Percentiles rank a stretch among this genome's conserved stretches.
Conservation (phyloP, 2,113 vertebrate species). For the Seriola rivoliana region DNA sequence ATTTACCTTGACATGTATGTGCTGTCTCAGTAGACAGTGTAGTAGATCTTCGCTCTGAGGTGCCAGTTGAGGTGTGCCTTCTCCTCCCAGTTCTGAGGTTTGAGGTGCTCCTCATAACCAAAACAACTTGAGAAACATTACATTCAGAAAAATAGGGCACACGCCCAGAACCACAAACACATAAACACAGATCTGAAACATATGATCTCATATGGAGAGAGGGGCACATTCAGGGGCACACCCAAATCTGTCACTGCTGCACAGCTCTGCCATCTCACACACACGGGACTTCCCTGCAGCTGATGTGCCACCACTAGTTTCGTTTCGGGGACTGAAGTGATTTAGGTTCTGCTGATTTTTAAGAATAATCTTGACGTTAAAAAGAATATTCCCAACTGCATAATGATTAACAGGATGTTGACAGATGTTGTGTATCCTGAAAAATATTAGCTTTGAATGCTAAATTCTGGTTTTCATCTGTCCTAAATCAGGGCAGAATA, state of each 20-base stretch:
- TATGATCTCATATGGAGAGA: slow-evolving; percentile 80
- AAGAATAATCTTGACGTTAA: not conserved
- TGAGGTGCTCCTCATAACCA: slow-evolving; percentile 73
- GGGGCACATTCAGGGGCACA: slow-evolving; percentile 80
- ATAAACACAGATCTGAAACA: slow-evolving; percentile 81
- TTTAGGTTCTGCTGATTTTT: not conserved
- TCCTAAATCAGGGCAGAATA: slow-evolving; percentile 15
- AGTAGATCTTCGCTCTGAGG: slow-evolving; percentile 15
- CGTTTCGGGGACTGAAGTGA: slow-evolving; percentile 17
- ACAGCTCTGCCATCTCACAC: slow-evolving; percentile 63
- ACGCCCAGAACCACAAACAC: slow-evolving; percentile 87
- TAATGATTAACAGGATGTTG: slow-evolving; percentile 50
- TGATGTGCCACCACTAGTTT: slow-evolving; percentile 46
- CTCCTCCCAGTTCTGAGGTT: slow-evolving; percentile 77
- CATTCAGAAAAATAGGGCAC: slow-evolving; percentile 80
- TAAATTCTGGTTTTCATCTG: slow-evolving; percentile 59
- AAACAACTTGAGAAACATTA: slow-evolving; percentile 80
- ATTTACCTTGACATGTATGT: slow-evolving; percentile 1
- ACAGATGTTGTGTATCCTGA: slow-evolving; percentile 30
- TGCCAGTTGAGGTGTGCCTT: slow-evolving; percentile 83
- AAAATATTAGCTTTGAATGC: slow-evolving; percentile 23
- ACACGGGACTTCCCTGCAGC: slow-evolving; percentile 62
- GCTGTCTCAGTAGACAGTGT: not conserved
- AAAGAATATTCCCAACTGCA: not conserved
- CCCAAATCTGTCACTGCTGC: slow-evolving; percentile 71